These are phyloP conservation scores for Ranitomeya variabilis DNA, from an alignment of 2,113 vertebrate species.

Conservation along the genomic window DNA sequence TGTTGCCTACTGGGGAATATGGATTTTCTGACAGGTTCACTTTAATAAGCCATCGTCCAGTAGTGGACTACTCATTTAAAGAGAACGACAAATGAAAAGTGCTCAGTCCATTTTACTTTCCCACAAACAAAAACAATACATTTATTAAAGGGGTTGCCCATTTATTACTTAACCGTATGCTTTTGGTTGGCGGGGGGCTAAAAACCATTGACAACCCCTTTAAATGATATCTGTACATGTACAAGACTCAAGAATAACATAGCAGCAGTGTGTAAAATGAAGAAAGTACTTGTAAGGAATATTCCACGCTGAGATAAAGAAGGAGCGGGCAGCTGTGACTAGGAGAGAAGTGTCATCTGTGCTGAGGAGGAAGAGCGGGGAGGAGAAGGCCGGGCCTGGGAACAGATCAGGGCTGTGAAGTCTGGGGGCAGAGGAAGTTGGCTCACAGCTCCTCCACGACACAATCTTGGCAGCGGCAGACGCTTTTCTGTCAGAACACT, in stretches of 20 bases:
- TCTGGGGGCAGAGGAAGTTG: slow-evolving; percentile 51
- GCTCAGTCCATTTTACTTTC: no score
- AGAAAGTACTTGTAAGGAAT: background rate
- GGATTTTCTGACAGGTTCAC: no score
- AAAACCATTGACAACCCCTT: no score
- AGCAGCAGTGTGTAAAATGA: background rate
- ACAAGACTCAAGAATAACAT: background rate
- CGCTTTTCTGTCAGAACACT: slow-evolving; percentile 8
- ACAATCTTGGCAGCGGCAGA: slow-evolving; percentile 40
- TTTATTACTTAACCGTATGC: no score
- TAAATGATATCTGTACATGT: no score
- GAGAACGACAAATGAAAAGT: no score
- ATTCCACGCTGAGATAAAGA: background rate
- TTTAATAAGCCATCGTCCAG: no score
- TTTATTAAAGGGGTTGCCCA: no score
- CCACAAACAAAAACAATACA: no score
- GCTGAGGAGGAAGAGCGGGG: background rate
- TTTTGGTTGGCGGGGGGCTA: no score
- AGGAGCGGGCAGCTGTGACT: slow-evolving; percentile 20
- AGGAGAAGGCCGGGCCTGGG: slow-evolving; percentile 40
- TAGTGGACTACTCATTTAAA: no score
- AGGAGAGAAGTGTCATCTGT: slow-evolving; percentile 25
- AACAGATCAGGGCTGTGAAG: slow-evolving; percentile 41
- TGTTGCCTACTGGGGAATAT: no score
- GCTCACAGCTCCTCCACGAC: slow-evolving; percentile 32